These are phyloP conservation scores for Artemia sinica DNA, from an alignment of 2,888 invertebrate species.

Conservation along the genomic window DNA sequence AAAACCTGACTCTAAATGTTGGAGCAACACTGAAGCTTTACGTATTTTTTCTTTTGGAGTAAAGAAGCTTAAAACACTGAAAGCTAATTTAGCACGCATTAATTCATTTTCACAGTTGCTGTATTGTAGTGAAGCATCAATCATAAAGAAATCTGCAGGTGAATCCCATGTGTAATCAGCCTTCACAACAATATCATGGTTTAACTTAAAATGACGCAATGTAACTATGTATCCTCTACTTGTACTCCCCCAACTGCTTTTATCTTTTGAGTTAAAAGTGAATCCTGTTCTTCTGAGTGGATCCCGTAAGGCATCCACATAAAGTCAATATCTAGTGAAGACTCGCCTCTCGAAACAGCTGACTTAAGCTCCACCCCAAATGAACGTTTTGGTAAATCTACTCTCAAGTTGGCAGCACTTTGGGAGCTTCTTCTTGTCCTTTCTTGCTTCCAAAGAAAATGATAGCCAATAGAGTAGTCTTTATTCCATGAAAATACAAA, in stretches of 20 bases:
- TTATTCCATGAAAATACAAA: constrained; percentile 26
- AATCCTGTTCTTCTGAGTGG: constrained; percentile 26
- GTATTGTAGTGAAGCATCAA: background rate
- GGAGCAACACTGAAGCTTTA: background rate
- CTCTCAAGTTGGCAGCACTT: constrained; percentile 24
- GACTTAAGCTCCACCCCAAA: constrained; percentile 25
- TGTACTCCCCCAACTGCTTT: constrained; percentile 24
- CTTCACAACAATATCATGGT: constrained; percentile 25
- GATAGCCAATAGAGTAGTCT: constrained; percentile 27
- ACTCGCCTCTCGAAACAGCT: constrained; percentile 21
- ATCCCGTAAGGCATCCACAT: constrained; percentile 28
- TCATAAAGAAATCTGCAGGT: background rate
- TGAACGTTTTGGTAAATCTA: constrained; percentile 28
- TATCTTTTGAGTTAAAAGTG: constrained; percentile 22
- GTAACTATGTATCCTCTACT: constrained; percentile 21
- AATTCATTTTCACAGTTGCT: background rate
- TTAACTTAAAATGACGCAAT: constrained; percentile 26
- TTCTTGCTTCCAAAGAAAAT: constrained; percentile 23
- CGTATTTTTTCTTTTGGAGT: background rate
- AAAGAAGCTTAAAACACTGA: background rate
- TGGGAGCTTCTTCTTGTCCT: constrained; percentile 21
- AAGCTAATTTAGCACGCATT: background rate
- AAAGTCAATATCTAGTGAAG: constrained; percentile 23
- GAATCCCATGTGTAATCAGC: constrained; percentile 24
- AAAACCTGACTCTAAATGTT: background rate